phyloP scores from a whole-genome alignment of 2,113 vertebrate genomes.

The Brachypodius melanocephalos region DNA sequence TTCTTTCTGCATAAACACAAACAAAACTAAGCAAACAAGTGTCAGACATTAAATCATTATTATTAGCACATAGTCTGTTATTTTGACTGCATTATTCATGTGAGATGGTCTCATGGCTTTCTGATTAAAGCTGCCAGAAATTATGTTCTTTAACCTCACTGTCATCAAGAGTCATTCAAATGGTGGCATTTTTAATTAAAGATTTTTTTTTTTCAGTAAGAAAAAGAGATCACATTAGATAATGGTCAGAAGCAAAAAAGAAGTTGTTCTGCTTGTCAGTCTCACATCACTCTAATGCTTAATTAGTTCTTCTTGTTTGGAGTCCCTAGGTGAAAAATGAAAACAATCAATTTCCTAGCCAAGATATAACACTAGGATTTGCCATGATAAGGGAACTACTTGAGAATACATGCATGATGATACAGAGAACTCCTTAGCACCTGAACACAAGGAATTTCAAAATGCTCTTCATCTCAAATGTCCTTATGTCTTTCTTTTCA shows the following conservation, averaged over 20 bases:
- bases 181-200: conserved; percentile 8
- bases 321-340: background rate
- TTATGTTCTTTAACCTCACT: background rate
- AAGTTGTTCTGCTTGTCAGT: conserved; percentile 1
- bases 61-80: background rate
- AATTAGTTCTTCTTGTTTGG: conserved; percentile 16
- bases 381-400: background rate
- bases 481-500: background rate
- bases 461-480: background rate
- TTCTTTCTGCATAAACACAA: background rate
- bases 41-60: background rate
- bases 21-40: background rate
- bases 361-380: background rate
- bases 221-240: background rate
- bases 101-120: background rate
- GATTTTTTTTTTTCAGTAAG: background rate
- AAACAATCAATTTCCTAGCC: background rate
- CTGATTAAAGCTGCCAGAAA: background rate
- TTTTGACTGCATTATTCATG: background rate
- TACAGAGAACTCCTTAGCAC: background rate
- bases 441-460: background rate
- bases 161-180: background rate
- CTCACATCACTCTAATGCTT: background rate
- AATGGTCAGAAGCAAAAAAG: background rate
- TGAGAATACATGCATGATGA: background rate